Conservation (phyloP, 2,888 invertebrate genomes). For the Taphrorychus bicolor region DNA sequence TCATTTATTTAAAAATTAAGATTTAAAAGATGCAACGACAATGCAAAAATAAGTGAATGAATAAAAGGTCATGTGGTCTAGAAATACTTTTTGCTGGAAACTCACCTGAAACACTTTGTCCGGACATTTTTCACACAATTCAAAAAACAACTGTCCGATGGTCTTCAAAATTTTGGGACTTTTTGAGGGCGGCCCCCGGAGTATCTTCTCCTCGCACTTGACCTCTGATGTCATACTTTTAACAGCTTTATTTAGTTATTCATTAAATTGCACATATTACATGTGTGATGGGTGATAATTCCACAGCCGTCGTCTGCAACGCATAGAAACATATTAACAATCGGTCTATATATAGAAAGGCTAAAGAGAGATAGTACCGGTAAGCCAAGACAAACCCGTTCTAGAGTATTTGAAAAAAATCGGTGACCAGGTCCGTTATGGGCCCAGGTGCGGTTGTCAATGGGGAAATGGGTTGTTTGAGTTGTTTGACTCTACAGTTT, state of each 20-base stretch:
- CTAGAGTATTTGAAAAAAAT: not conserved
- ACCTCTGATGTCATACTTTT: too few relatives aligned
- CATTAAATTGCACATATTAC: too few relatives aligned
- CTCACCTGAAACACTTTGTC: slow-evolving; percentile 27
- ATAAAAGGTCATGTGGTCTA: not conserved
- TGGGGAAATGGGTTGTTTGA: too few relatives aligned
- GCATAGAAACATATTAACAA: not conserved
- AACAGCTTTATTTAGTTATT: too few relatives aligned
- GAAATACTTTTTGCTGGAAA: not conserved
- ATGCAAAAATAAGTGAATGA: too few relatives aligned
- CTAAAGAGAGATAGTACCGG: not conserved
- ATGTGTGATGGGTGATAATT: too few relatives aligned
- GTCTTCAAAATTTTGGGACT: slow-evolving; percentile 28
- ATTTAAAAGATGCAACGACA: too few relatives aligned
- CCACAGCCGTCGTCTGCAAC: not conserved
- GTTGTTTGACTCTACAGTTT: too few relatives aligned
- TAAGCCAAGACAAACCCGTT: not conserved
- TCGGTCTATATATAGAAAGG: not conserved
- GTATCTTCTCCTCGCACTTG: not conserved
- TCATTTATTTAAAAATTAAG: too few relatives aligned
- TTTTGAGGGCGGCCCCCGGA: not conserved
- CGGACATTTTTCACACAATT: slow-evolving; percentile 16
- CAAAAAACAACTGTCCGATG: slow-evolving; percentile 32
- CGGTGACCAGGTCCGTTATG: not conserved
- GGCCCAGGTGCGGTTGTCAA: too few relatives aligned